Percentiles rank a stretch among this genome's conserved stretches.
phyloP scores from a whole-genome alignment of 2,888 invertebrate genomes.

The Panorpa germanica region DNA sequence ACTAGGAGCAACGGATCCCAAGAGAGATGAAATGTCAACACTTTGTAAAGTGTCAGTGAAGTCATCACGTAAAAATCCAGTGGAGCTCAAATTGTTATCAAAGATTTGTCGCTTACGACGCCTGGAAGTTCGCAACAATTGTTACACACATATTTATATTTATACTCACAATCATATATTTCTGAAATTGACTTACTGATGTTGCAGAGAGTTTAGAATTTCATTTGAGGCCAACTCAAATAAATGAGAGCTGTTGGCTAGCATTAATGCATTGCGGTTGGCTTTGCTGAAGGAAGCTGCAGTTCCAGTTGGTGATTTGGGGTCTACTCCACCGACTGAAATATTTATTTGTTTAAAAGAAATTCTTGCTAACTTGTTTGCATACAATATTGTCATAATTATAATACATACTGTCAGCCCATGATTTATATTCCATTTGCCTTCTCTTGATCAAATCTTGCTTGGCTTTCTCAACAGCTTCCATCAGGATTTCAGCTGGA shows the following conservation, averaged over 20 bases:
- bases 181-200: neutral
- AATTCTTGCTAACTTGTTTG: constrained; percentile 1
- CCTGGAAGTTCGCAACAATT: constrained; percentile 20
- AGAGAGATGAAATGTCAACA: constrained; percentile 53
- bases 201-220: constrained; percentile 41
- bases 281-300: constrained; percentile 85
- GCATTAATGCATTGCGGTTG: constrained; percentile 58
- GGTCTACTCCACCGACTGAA: constrained; percentile 61
- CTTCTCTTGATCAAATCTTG: constrained; percentile 54
- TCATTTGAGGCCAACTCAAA: constrained; percentile 77
- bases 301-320: constrained; percentile 69
- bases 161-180: too few relatives aligned
- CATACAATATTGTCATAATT: neutral
- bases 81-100: constrained; percentile 35
- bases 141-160: too few relatives aligned
- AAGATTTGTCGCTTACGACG: constrained; percentile 58
- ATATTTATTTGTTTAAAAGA: constrained; percentile 10
- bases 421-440: constrained; percentile 63
- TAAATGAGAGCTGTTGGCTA: constrained; percentile 73
- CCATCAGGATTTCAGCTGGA: constrained; percentile 48
- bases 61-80: constrained; percentile 33
- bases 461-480: constrained; percentile 63
- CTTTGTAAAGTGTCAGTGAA: constrained; percentile 60
- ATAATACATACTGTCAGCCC: constrained; percentile 30
- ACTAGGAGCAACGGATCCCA: constrained; percentile 36